Evolutionary conservation across 2,797 vertebrate species (phyloP).

Genomic region (Gymnothorax javanicus): DNA sequence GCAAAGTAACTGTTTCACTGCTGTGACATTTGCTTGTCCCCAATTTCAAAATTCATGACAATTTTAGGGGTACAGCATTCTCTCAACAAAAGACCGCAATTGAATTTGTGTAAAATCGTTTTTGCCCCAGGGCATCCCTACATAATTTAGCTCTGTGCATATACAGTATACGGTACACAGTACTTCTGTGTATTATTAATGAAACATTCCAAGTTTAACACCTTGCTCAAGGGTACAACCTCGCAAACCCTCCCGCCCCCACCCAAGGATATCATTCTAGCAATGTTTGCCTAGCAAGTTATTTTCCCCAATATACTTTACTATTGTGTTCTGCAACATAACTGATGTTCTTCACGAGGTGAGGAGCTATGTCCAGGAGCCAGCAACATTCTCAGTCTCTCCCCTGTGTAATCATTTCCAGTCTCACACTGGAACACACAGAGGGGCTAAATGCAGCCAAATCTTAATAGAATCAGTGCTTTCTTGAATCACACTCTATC

Average conservation of each 20-base stretch:
- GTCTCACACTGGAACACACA: neutral
- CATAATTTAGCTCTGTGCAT: neutral
- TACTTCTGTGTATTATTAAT: neutral
- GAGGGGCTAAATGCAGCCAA: neutral
- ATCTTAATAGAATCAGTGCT: neutral
- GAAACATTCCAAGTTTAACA: slow-evolving; percentile 6
- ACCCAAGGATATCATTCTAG: neutral
- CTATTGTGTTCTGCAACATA: neutral
- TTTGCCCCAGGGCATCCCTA: neutral
- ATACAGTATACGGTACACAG: neutral
- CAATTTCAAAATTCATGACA: neutral
- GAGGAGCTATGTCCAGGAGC: neutral
- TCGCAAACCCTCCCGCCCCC: neutral
- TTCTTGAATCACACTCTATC: neutral
- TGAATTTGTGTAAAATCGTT: neutral
- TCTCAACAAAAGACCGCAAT: neutral
- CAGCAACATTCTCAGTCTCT: neutral
- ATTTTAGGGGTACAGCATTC: neutral
- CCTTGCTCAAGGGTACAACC: neutral
- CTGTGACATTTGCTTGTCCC: neutral
- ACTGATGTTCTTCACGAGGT: neutral
- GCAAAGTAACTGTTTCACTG: neutral
- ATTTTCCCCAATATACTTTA: neutral
- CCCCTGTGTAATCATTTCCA: neutral
- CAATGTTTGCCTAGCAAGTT: neutral